These are phyloP conservation scores for Leptarthrus brevirostris DNA, from an alignment of 2,888 invertebrate genomes.

Conservation along the genomic window DNA sequence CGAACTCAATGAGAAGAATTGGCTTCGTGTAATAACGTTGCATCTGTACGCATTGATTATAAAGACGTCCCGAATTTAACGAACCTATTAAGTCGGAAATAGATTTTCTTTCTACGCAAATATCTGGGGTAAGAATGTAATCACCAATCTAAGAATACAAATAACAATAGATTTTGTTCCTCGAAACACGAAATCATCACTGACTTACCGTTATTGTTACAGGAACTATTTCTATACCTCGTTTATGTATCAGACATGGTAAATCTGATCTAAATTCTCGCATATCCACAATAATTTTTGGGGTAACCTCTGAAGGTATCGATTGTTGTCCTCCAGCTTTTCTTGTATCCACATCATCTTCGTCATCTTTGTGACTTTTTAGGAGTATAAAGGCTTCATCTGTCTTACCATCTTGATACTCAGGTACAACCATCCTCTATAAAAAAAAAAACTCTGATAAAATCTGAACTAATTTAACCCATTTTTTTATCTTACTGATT, in stretches of 20 bases:
- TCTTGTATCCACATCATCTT: slow-evolving; percentile 69
- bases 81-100: slow-evolving; percentile 96
- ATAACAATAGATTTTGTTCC: slow-evolving; percentile 51
- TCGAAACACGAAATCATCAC: background rate
- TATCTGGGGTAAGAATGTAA: slow-evolving; percentile 95
- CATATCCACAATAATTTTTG: slow-evolving; percentile 90
- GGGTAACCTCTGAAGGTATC: slow-evolving; percentile 57
- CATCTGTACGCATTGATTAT: slow-evolving; percentile 96
- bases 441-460: slow-evolving; percentile 56
- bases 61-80: slow-evolving; percentile 91
- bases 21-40: slow-evolving; percentile 87
- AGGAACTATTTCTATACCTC: slow-evolving; percentile 92
- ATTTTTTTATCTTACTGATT: slow-evolving; percentile 75
- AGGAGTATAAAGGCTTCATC: slow-evolving; percentile 71
- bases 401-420: slow-evolving; percentile 87
- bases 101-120: slow-evolving; percentile 97
- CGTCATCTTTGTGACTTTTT: slow-evolving; percentile 61
- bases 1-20: slow-evolving; percentile 94
- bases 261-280: slow-evolving; percentile 97
- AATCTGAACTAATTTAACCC: background rate
- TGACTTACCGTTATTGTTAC: slow-evolving; percentile 78
- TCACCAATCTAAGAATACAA: slow-evolving; percentile 88
- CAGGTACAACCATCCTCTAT: slow-evolving; percentile 86
- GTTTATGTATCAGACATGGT: slow-evolving; percentile 91
- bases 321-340: slow-evolving; percentile 73